These are phyloP conservation scores for Galago senegalensis DNA, from an alignment of 2,797 vertebrate species.

Conservation along the genomic window DNA sequence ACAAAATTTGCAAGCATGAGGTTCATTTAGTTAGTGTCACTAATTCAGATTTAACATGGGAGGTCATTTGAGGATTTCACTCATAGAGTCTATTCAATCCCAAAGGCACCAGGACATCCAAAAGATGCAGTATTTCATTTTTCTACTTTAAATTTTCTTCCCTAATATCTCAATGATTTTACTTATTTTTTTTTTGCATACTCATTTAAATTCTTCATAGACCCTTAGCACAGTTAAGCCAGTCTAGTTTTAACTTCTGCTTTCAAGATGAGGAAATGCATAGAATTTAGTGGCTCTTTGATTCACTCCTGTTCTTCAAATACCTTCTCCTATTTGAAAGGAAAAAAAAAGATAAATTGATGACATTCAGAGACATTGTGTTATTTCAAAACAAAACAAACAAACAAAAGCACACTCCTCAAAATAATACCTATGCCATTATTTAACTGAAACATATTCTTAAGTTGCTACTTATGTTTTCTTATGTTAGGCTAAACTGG, in stretches of 20 bases:
- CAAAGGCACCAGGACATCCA: neutral
- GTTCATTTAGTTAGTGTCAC: neutral
- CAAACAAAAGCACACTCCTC: neutral
- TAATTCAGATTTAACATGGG: neutral
- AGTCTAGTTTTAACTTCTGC: neutral
- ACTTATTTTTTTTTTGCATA: neutral
- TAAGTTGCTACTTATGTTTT: neutral
- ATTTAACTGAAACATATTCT: neutral
- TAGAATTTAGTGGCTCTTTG: neutral
- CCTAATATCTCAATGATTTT: neutral
- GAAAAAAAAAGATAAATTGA: neutral
- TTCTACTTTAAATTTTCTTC: neutral
- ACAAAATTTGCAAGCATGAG: neutral
- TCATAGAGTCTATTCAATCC: rapidly evolving
- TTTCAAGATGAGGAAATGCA: neutral
- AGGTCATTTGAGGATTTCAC: neutral
- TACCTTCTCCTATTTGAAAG: neutral
- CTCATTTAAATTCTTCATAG: neutral
- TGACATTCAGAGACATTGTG: neutral
- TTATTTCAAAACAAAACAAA: neutral
- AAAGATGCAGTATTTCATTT: neutral
- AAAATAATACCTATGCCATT: neutral
- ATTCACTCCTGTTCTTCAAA: neutral
- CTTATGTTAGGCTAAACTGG: neutral
- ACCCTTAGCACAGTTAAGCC: neutral